Conservation (phyloP, 2,888 invertebrate species). For the Cyrtodaria siliqua region DNA sequence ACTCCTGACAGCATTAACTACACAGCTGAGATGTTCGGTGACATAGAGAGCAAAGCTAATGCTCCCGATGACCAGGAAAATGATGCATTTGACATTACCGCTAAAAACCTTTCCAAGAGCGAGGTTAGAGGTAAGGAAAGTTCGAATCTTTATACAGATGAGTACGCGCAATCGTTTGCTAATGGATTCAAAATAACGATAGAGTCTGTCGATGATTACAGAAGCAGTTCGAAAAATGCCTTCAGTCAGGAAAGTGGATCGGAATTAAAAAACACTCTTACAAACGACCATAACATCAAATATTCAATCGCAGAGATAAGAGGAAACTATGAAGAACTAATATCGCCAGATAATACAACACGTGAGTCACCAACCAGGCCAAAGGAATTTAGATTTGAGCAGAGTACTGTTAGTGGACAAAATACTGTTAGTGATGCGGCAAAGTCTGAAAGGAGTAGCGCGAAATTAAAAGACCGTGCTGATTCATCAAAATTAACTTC, state of each 20-base stretch:
- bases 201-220: not conserved
- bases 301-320: constrained; percentile 24
- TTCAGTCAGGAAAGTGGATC: not conserved
- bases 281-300: constrained; percentile 38
- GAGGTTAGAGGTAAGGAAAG: not conserved
- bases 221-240: not conserved
- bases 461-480: no score
- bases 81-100: not conserved
- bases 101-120: not conserved
- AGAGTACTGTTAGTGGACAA: no score
- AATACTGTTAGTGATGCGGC: no score
- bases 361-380: no score
- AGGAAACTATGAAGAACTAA: constrained; percentile 11
- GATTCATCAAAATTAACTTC: no score
- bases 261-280: not conserved
- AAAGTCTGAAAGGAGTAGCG: no score
- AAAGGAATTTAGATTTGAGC: no score
- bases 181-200: constrained; percentile 49
- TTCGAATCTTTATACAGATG: not conserved
- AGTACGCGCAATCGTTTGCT: constrained; percentile 48
- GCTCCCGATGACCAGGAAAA: not conserved
- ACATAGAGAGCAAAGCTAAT: constrained; percentile 36
- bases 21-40: constrained; percentile 57
- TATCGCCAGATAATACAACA: no score
- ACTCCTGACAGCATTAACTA: constrained; percentile 31